Evolutionary conservation across 2,797 vertebrate genomes (phyloP).

Genomic region (Prionace glauca): DNA sequence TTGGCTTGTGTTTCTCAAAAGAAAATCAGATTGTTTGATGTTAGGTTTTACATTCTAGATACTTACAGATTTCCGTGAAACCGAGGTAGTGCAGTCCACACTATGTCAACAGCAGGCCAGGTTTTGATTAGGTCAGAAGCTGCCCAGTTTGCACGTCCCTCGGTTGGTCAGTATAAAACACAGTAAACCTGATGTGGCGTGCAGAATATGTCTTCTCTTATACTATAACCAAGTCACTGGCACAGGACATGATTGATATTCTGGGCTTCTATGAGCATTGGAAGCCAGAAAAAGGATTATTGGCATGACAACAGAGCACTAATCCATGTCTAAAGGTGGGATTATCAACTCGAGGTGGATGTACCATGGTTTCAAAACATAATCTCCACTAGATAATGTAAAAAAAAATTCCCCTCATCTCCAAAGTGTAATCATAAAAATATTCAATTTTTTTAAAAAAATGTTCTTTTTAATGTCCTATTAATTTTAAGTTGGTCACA

Average conservation of each 20-base stretch:
- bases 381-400: neutral
- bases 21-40: neutral
- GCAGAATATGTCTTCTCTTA: neutral
- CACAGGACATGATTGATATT: neutral
- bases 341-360: neutral
- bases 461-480: neutral
- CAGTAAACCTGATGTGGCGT: neutral
- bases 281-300: neutral
- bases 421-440: neutral
- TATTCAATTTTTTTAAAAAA: neutral
- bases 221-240: too few species aligned
- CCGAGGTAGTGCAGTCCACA: neutral
- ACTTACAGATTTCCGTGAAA: neutral
- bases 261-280: neutral
- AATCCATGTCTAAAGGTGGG: neutral
- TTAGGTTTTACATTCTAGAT: neutral
- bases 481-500: neutral
- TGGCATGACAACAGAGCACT: neutral
- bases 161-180: neutral
- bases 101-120: neutral
- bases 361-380: neutral
- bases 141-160: neutral
- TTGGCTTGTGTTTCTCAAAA: neutral
- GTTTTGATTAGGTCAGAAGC: neutral
- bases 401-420: neutral